Evolutionary conservation across 2,888 invertebrate species (phyloP).

Genomic region (Rhimphoctona megacephalus): DNA sequence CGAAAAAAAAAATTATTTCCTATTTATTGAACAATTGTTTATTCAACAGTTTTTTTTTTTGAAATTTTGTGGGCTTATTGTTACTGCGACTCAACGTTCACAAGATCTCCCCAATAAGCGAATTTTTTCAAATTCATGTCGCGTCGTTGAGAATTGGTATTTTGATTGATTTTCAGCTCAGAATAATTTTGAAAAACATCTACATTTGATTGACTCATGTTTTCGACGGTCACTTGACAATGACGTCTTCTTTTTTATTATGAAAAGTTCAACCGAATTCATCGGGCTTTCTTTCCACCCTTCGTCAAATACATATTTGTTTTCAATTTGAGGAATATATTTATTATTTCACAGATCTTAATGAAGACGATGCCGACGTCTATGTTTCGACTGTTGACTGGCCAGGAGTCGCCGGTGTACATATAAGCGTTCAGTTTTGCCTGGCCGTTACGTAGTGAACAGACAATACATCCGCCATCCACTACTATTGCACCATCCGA

Average conservation of each 20-base stretch:
- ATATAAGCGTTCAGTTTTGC: conserved; percentile 89
- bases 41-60: no score
- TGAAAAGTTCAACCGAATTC: neutral
- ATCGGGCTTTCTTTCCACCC: neutral
- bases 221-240: no score
- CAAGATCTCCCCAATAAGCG: neutral
- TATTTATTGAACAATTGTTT: no score
- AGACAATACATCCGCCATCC: conserved; percentile 84
- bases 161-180: no score
- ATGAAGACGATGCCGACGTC: conserved; percentile 99
- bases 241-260: neutral
- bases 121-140: no score
- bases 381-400: conserved; percentile 99
- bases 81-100: neutral
- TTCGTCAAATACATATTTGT: neutral
- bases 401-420: conserved; percentile 99
- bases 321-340: neutral
- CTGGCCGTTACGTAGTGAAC: conserved; percentile 82
- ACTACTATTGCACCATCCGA: conserved; percentile 77
- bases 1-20: no score
- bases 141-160: no score
- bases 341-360: conserved; percentile 91
- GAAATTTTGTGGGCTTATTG: no score
- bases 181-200: neutral
- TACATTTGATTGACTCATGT: neutral